Evolutionary conservation across 2,888 invertebrate species (phyloP), one percentile per base, ranked within the genome.

Genomic region (Thyatira batis): DNA sequence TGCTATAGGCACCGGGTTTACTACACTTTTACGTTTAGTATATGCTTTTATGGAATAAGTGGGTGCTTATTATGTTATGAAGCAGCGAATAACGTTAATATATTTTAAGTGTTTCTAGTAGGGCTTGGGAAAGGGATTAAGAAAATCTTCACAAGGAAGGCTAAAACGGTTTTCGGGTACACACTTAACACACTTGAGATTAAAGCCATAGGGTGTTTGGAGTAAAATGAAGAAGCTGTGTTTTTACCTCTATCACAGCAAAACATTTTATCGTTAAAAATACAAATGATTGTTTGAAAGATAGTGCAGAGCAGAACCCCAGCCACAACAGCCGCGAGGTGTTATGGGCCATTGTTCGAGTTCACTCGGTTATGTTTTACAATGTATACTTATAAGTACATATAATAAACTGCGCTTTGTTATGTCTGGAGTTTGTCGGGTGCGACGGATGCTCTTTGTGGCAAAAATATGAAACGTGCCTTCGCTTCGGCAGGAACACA

Each of bases 391-490:
- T 20, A 48, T 57, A 57, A 25, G n/a, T 39, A 39, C 17, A 8
- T 39, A 30, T 30, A 10, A 39, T 17, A 39, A n/a, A 17, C 6
- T 39, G 39, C 17, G 39, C 17, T 63, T 73, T 74, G 77, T 78
- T 78, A 67, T 76, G 76, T 76, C 77, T 77, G 71, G 65, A 67
- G 71, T 75, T 76, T 72, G 79, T 74, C 72, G 76, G 70, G 59
- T 60, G 61, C 61, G 58, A 56, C 71, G 73, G 74, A 80, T 74
- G 73, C 57, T 69, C 75, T 74, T 78, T 75, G 76, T 75, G 60
- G 61, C 54, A 66, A 67, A n/a, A 69, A 57, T 58, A 63, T 61
- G 62, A 70, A 67, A 65, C 58, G 49, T 52, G 56, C 61, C 60
- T 65, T 53, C 52, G 51, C 44, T 30, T 30, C 30, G 27, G 49